Evolutionary conservation across 2,888 invertebrate species (phyloP).

Genomic region (Cheilosia scutellata): DNA sequence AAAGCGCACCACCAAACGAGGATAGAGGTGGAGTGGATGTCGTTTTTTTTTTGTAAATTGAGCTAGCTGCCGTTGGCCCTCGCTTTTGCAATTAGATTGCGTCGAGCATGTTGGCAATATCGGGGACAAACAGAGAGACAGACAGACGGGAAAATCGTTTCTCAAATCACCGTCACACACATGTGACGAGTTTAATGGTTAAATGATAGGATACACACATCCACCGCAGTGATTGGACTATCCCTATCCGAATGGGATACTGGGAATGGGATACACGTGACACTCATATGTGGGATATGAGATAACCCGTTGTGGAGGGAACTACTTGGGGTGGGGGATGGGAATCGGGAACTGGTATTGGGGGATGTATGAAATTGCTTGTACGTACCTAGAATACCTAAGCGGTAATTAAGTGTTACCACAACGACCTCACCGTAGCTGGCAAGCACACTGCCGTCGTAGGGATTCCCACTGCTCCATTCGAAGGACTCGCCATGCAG

Average conservation of each 20-base stretch:
- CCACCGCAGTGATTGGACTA: slow-evolving; percentile 45
- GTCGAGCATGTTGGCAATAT: slow-evolving; percentile 23
- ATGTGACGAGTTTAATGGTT: slow-evolving; percentile 66
- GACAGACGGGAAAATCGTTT: slow-evolving; percentile 50
- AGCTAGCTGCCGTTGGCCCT: slow-evolving; percentile 16
- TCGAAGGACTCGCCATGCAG: slow-evolving; percentile 89
- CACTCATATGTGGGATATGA: slow-evolving; percentile 36
- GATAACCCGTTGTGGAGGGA: slow-evolving; percentile 27
- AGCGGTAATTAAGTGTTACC: slow-evolving; percentile 97
- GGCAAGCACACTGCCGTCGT: slow-evolving; percentile 97
- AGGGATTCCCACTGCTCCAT: slow-evolving; percentile 98
- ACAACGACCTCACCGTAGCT: slow-evolving; percentile 96
- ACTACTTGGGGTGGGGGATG: slow-evolving; percentile 1
- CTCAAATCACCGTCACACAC: slow-evolving; percentile 68
- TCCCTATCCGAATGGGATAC: slow-evolving; percentile 53
- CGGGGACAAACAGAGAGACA: slow-evolving; percentile 4
- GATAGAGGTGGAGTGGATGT: not conserved
- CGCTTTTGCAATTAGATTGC: slow-evolving; percentile 50
- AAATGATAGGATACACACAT: slow-evolving; percentile 61
- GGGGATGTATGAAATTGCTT: slow-evolving; percentile 47
- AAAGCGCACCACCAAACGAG: slow-evolving; percentile 1
- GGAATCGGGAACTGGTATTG: slow-evolving; percentile 15
- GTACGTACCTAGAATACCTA: slow-evolving; percentile 92
- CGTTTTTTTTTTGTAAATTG: slow-evolving; percentile 25
- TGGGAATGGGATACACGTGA: slow-evolving; percentile 30